A percentile compares a stretch with the other conserved stretches of the same genome.
Conservation (phyloP, 2,113 vertebrate genomes). For the Corvus moneduloides region DNA sequence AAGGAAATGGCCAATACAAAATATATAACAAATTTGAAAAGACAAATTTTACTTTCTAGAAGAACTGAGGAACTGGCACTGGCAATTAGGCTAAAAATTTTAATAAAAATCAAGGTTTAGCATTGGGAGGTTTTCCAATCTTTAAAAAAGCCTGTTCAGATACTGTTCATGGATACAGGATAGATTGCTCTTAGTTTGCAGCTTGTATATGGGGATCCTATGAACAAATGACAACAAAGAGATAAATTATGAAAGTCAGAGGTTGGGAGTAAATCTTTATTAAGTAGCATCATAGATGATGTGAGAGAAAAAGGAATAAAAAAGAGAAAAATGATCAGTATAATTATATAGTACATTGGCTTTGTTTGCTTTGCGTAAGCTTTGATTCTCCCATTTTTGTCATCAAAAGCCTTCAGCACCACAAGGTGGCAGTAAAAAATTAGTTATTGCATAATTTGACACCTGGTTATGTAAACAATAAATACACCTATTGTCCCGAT, state of each 20-base stretch:
- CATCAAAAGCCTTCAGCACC: constrained; percentile 28
- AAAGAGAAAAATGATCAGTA: background rate
- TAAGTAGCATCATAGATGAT: background rate
- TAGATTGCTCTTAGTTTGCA: background rate
- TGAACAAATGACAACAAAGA: background rate
- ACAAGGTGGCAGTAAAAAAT: constrained; percentile 75
- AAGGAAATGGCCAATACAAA: background rate
- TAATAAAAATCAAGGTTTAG: background rate
- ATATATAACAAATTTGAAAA: background rate
- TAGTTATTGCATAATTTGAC: constrained; percentile 28
- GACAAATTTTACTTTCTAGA: background rate
- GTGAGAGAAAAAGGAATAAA: background rate
- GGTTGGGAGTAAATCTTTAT: background rate
- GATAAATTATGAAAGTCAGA: background rate
- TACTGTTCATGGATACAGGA: background rate
- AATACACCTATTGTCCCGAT: background rate
- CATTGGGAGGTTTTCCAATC: background rate
- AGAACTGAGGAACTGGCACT: background rate
- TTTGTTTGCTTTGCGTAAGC: background rate
- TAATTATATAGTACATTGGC: background rate
- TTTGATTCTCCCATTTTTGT: background rate
- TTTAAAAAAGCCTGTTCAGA: background rate
- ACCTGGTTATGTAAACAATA: background rate
- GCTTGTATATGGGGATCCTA: background rate
- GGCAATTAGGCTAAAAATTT: background rate